A percentile compares a stretch with the other conserved stretches of the same genome.
Conservation (phyloP, 2,888 invertebrate species). For the Antheraea yamamai region DNA sequence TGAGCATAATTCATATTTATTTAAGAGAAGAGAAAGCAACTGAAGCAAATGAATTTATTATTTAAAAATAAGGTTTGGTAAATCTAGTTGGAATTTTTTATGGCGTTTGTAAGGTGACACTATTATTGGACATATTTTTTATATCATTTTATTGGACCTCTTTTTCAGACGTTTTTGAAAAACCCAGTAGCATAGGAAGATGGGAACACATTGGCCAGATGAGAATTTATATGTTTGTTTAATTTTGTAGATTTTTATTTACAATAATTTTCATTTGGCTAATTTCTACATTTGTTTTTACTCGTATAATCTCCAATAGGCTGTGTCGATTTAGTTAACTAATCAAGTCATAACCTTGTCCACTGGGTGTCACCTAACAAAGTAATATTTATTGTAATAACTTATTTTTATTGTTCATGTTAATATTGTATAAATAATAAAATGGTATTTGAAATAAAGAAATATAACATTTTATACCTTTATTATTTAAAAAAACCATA, state of each 20-base stretch:
- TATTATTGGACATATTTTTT: neutral
- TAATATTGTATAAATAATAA: constrained; percentile 27
- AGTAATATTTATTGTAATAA: neutral
- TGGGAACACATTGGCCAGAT: too few relatives aligned
- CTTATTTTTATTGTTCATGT: constrained; percentile 24
- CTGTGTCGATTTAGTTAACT: too few relatives aligned
- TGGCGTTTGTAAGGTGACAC: too few relatives aligned
- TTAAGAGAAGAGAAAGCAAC: neutral
- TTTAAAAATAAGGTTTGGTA: neutral
- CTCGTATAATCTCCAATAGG: neutral
- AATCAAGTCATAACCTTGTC: neutral
- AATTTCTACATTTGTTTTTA: neutral
- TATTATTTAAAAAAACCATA: constrained; percentile 62
- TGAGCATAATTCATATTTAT: neutral
- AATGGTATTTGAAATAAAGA: constrained; percentile 20
- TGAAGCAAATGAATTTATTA: neutral
- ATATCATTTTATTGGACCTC: neutral
- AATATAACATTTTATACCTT: constrained; percentile 69
- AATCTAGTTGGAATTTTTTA: neutral
- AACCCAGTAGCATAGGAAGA: too few relatives aligned
- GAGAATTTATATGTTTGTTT: too few relatives aligned
- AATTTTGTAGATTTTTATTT: neutral
- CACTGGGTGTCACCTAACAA: neutral
- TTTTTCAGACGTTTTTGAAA: too few relatives aligned
- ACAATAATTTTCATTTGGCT: neutral